Base-by-base conservation (phyloP, 1,140 invertebrate genomes). In the Leptinotarsa lineolata region DNA sequence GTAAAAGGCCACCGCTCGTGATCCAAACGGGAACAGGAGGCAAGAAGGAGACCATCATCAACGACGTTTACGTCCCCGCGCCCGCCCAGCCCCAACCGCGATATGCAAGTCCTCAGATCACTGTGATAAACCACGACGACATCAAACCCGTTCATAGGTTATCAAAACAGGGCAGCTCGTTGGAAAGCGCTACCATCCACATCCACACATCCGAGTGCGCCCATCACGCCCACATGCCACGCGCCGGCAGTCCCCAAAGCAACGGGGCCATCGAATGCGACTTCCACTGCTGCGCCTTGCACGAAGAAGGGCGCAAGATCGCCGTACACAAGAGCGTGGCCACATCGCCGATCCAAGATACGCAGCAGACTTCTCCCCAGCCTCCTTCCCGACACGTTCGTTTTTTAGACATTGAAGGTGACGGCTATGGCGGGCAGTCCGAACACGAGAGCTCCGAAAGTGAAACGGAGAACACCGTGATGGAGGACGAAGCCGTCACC, bases 281-380 rank as follows among this genome's bases (percentile, higher is more conserved):
- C 85, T 97, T 97, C 85, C 95, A 97, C 85, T 97, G 95, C 85
- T 96, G 95, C 85, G 93, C 95, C 44, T 87, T 97, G 72, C 95
- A 97, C 87, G 94, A 96, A 83, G 94, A 96, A 85, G 94, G 94
- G 1, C 90, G 94, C 44, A 91, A 93, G 81, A 96, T 96, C 80
- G 94, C 93, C 58, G 94, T 96, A 61, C 94, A 95, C 85, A 96
- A 84, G 84, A 93, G 92, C 76, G 94, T 96, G 68, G 94, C 94
- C 69, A 96, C 94, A 59, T 96, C 94, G 60, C 95, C 95, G 72
- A 96, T 96, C 59, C 94, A 95, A 85, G 94, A 96, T 81, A 89
- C 90, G 82, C 89, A 91, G 65, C 89, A 91, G 80, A 82, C 80
- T 86, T 86, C 84, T 83, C 86, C 77, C 83, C 89, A 81, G 88